A percentile compares a stretch with the other conserved stretches of the same genome.
These are phyloP conservation scores for Bombus consobrinus DNA, from an alignment of 1,140 invertebrate species.

Conservation along the genomic window DNA sequence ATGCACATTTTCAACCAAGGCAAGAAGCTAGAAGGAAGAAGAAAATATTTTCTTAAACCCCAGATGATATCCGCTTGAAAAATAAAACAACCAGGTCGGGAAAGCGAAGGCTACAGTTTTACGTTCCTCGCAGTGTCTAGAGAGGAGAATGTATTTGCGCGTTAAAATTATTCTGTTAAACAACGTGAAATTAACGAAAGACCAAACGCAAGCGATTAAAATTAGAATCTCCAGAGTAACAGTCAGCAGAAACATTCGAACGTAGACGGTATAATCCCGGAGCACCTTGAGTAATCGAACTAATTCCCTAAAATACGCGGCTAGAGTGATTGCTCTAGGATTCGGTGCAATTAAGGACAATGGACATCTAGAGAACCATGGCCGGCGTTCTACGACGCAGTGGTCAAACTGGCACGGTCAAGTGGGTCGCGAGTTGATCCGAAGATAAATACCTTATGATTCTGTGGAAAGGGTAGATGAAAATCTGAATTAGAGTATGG, in stretches of 20 bases:
- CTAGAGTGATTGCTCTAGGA: neutral
- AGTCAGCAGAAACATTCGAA: neutral
- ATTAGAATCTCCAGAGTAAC: neutral
- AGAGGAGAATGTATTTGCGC: neutral
- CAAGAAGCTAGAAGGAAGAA: neutral
- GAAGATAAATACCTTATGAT: conserved; percentile 22
- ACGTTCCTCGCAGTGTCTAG: neutral
- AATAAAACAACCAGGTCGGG: neutral
- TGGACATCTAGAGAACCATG: neutral
- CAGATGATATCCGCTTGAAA: neutral
- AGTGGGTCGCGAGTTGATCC: neutral
- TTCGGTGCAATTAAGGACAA: conserved; percentile 36
- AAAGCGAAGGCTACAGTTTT: neutral
- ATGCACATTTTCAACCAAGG: neutral
- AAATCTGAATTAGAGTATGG: neutral
- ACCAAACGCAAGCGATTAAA: neutral
- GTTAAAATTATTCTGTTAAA: neutral
- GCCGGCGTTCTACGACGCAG: neutral
- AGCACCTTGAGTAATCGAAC: neutral
- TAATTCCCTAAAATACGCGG: conserved; percentile 24
- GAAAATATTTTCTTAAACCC: neutral
- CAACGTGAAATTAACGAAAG: neutral
- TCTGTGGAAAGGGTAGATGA: neutral
- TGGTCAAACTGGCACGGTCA: neutral
- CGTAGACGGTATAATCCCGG: too few species aligned